A percentile compares a stretch with the other conserved stretches of the same genome.
These are phyloP conservation scores for Meteorus colon DNA, from an alignment of 2,888 invertebrate species.

Conservation along the genomic window DNA sequence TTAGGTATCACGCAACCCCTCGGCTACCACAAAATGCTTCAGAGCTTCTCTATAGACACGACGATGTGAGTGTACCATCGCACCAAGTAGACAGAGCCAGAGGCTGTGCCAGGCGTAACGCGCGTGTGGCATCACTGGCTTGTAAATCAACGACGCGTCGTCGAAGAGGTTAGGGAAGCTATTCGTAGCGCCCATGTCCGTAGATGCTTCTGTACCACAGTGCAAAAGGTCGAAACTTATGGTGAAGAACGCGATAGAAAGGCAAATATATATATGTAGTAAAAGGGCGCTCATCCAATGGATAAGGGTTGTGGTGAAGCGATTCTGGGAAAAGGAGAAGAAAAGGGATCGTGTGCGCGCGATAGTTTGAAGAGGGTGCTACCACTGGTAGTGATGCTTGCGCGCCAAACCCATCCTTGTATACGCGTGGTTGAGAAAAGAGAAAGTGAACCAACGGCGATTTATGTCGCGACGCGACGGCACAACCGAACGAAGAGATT, in stretches of 20 bases:
- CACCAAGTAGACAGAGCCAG: slow-evolving; percentile 41
- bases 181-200: slow-evolving; percentile 43
- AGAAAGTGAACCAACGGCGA: slow-evolving; percentile 43
- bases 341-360: slow-evolving; percentile 9
- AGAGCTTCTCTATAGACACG: slow-evolving; percentile 1
- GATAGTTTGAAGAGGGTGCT: slow-evolving; percentile 33
- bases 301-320: slow-evolving; percentile 33
- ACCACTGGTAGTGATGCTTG: not conserved
- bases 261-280: slow-evolving; percentile 15
- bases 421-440: slow-evolving; percentile 19
- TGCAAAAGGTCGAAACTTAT: slow-evolving; percentile 60
- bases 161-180: slow-evolving; percentile 59
- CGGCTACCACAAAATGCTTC: slow-evolving; percentile 38
- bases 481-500: slow-evolving; percentile 35
- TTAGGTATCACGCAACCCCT: slow-evolving; percentile 12
- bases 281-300: slow-evolving; percentile 18
- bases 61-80: slow-evolving; percentile 42
- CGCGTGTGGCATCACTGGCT: slow-evolving; percentile 42
- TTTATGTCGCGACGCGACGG: slow-evolving; percentile 40
- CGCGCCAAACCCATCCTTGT: slow-evolving; percentile 13
- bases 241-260: slow-evolving; percentile 40
- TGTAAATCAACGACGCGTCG: slow-evolving; percentile 66
- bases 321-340: slow-evolving; percentile 11
- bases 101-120: slow-evolving; percentile 6
- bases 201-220: slow-evolving; percentile 52